Evolutionary conservation across 2,797 vertebrate genomes (phyloP), one percentile per base, ranked within the genome.

Genomic region (Heterohyrax brucei): DNA sequence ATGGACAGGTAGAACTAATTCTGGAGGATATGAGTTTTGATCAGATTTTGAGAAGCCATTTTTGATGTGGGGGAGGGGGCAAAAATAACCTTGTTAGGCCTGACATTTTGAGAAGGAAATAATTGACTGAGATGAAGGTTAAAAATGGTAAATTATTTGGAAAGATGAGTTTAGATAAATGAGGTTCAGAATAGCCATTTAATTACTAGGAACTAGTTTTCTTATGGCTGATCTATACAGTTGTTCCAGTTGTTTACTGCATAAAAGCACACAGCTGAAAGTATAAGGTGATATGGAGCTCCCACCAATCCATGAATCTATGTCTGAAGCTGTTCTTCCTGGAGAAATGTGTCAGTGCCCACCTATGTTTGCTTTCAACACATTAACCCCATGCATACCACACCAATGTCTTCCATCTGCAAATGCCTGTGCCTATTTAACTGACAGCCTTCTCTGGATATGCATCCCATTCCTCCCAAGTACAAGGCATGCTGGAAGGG

Each of bases 1-100:
- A 18, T 68, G 56, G 73, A n/a, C 1, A 62, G 3, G 22, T n/a
- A 94, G 33, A 64, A 59, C 64, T 75, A 86, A 44, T 89, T 86
- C 50, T n/a, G 56, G 8, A 76, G 56, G 72, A 76, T 61, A n/a
- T 80, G 19, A 93, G n/a, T 85, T 82, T 91, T 89, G 21, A 79
- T 91, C 26, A 83, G 39, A 70, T 1, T 19, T 66, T 77, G 50
- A 79, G 85, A 91, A 92, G 1, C 1, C 39, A 82, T 78, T 89
- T 86, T 1, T 10, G 59, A 19, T 10, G 2, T 2, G 26, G 44
- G 12, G 46, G 10, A 22, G 22, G 8, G 30, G 10, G 28, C 1
- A 64, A 59, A 76, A 82, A 84, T 30, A 78, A 53, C 6, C 64
- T 86, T n/a, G 26, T 33, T 64, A 14, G 46, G 30, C 5, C 30